Conservation (phyloP, 2,797 vertebrate species). For the Falco columbarius region DNA sequence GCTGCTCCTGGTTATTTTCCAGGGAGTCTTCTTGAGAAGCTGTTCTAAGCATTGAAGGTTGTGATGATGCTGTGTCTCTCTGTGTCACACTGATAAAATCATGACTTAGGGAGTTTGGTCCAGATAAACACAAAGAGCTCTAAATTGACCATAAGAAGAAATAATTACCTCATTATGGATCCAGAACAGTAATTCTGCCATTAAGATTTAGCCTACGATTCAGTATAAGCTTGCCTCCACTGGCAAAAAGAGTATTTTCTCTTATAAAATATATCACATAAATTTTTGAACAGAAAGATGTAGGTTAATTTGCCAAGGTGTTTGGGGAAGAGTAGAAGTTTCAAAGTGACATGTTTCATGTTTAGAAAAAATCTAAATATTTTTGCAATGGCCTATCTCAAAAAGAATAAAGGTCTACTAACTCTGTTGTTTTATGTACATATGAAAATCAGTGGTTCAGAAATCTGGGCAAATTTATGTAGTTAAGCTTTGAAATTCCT, state of each 20-base stretch:
- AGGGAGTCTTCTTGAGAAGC: conserved; percentile 84
- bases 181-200: not conserved
- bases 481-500: not conserved
- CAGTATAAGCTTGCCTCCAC: not conserved
- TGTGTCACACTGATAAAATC: conserved; percentile 78
- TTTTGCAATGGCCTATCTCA: not conserved
- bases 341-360: not conserved
- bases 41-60: conserved; percentile 79
- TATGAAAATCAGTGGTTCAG: not conserved
- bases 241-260: not conserved
- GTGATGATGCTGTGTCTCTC: conserved; percentile 75
- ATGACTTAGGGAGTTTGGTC: conserved; percentile 82
- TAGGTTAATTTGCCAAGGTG: not conserved
- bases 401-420: not conserved
- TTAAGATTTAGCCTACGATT: not conserved
- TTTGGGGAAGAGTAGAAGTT: not conserved
- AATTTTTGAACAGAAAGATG: not conserved
- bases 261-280: not conserved
- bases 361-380: not conserved
- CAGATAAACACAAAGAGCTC: conserved; percentile 87
- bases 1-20: conserved; percentile 85
- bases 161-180: not conserved
- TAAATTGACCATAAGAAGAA: conserved; percentile 12
- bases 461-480: not conserved
- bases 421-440: not conserved